Base-by-base conservation (phyloP, 1,140 invertebrate genomes). In the Cecropterus lyciades region DNA sequence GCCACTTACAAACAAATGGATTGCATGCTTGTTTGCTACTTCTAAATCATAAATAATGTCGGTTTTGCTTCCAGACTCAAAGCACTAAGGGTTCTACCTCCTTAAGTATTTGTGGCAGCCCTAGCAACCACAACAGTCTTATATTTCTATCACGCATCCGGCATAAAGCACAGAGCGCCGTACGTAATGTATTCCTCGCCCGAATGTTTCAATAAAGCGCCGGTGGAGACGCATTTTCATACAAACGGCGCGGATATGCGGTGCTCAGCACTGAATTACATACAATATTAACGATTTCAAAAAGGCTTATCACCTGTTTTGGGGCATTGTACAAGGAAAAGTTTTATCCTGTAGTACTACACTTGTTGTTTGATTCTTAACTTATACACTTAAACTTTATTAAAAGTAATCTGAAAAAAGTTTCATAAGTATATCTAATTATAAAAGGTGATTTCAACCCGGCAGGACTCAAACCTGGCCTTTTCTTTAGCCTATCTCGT, bases 191-290 rank as follows among this genome's bases (percentile, higher is more conserved):
- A 68, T 68, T 55, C 57, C 66, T 27, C 40, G n/a, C 30, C 52
- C 59, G 60, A 69, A 69, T 69, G 56, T 56, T 69, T 69, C 67
- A 69, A 69, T 69, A 69, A 69, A 63, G 30, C 59, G 15, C 33
- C 59, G 43, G 37, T 30, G 46, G 33, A 46, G 14, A 4, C 46
- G 45, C 60, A 68, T 68, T 68, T 63, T 69, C 67, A 63, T 64
- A 30, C 43, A 63, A 56, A 55, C 53, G 24, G 20, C 17, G 8
- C 24, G 14, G 10, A 55, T 14, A 11, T 42, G 43, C 30, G 33
- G 5, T 37, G 42, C 40, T 53, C 20, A 46, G 16, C n/a, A 10
- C 48, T 13, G 56, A 51, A 13, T 43, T 52, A 57, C 20, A 33
- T 24, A 11, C 5, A 6, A 42, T n/a, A 33, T 45, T 40, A 49